Evolutionary conservation across 2,888 invertebrate species (phyloP).

Genomic region (Drosophila nr. fundita): DNA sequence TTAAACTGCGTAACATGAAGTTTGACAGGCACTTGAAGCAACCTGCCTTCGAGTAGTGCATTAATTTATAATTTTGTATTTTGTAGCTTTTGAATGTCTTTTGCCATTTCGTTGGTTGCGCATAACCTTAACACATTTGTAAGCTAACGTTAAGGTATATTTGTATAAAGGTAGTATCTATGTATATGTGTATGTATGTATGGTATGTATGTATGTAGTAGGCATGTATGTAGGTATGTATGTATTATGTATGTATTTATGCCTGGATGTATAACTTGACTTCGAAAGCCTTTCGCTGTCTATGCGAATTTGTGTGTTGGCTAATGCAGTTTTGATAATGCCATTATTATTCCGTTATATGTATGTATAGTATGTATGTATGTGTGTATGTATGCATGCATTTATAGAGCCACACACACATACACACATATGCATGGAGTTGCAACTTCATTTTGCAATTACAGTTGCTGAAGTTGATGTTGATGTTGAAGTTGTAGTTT

Average conservation of each 20-base stretch:
- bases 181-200: slow-evolving; percentile 4
- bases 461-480: slow-evolving; percentile 23
- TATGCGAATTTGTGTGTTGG: slow-evolving; percentile 6
- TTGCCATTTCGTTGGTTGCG: slow-evolving; percentile 10
- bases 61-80: slow-evolving; percentile 7
- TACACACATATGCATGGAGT: slow-evolving; percentile 22
- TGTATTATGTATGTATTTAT: slow-evolving; percentile 1
- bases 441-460: slow-evolving; percentile 13
- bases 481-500: slow-evolving; percentile 17
- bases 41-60: slow-evolving; percentile 1
- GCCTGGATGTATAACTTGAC: slow-evolving; percentile 7
- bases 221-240: slow-evolving; percentile 1
- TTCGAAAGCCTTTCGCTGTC: slow-evolving; percentile 21
- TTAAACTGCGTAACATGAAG: neutral
- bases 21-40: slow-evolving; percentile 29
- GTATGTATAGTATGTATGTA: slow-evolving; percentile 20
- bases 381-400: neutral
- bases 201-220: slow-evolving; percentile 1
- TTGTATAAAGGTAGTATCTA: slow-evolving; percentile 7
- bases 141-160: slow-evolving; percentile 43
- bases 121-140: slow-evolving; percentile 38
- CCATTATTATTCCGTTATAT: slow-evolving; percentile 49
- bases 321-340: slow-evolving; percentile 58
- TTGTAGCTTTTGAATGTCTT: slow-evolving; percentile 12
- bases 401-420: slow-evolving; percentile 25